Conservation (phyloP, 2,797 vertebrate genomes). For the Orientallactaga sibirica region DNA sequence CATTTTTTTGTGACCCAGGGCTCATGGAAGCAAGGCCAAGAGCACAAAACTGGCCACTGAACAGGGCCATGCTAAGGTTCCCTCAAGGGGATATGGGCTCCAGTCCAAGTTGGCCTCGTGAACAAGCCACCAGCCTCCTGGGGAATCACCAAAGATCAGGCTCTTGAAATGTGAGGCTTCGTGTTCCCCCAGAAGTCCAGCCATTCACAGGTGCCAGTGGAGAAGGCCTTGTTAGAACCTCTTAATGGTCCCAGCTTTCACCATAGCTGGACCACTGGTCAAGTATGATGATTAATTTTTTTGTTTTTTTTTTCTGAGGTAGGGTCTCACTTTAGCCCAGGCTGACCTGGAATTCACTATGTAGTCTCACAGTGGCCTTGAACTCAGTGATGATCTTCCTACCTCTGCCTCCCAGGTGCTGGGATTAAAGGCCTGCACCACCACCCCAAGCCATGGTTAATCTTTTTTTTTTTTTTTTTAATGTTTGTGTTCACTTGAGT, state of each 20-base stretch:
- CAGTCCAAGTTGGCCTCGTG: background rate
- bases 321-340: too few relatives aligned
- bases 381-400: too few relatives aligned
- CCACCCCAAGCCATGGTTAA: too few relatives aligned
- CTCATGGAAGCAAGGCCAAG: constrained; percentile 44
- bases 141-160: background rate
- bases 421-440: too few relatives aligned
- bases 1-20: constrained; percentile 42
- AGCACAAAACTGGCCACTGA: constrained; percentile 16
- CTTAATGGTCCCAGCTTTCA: constrained; percentile 25
- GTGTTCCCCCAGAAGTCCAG: background rate
- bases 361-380: too few relatives aligned
- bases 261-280: background rate
- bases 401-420: too few relatives aligned
- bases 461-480: too few relatives aligned
- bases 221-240: background rate
- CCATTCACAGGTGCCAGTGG: background rate
- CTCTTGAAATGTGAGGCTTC: background rate
- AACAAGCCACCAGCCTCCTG: background rate
- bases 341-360: too few relatives aligned
- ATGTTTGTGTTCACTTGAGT: too few relatives aligned
- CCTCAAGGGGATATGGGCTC: background rate
- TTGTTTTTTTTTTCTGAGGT: too few relatives aligned
- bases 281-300: background rate
- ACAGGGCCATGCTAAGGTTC: background rate